Conservation (phyloP, 2,113 vertebrate genomes). For the Sceloporus undulatus region DNA sequence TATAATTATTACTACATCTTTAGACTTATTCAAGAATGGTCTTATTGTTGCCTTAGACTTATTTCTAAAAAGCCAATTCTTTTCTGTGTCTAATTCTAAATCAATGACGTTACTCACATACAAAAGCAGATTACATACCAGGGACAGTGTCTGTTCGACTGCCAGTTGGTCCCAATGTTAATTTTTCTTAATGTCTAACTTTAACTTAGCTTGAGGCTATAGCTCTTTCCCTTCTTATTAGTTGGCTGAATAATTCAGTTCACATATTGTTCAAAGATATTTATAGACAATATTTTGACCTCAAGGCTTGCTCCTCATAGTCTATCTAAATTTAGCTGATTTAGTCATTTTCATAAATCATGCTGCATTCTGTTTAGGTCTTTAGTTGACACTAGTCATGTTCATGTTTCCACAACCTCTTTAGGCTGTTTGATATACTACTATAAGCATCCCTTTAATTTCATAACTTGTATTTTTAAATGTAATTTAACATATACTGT, state of each 20-base stretch:
- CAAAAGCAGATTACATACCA: neutral
- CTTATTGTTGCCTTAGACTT: slow-evolving; percentile 17
- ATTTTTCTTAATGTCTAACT: slow-evolving; percentile 20
- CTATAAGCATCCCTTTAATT: neutral
- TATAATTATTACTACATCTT: neutral
- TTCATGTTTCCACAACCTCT: slow-evolving; percentile 12
- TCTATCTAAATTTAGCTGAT: slow-evolving; percentile 40
- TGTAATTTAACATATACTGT: neutral
- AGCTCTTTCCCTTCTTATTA: slow-evolving; percentile 25
- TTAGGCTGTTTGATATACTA: slow-evolving; percentile 16
- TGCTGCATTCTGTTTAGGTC: neutral
- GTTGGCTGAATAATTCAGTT: slow-evolving; percentile 44
- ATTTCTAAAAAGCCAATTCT: slow-evolving; percentile 24
- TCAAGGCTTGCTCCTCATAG: slow-evolving; percentile 15
- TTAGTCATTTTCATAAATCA: slow-evolving; percentile 43
- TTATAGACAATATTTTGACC: slow-evolving; percentile 44
- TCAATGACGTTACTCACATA: slow-evolving; percentile 40
- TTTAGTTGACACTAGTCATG: slow-evolving; percentile 15
- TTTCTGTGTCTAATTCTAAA: slow-evolving; percentile 43
- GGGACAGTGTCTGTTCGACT: neutral
- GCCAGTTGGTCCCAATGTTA: slow-evolving; percentile 1
- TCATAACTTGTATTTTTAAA: slow-evolving; percentile 25
- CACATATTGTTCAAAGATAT: slow-evolving; percentile 24
- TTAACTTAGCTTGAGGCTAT: slow-evolving; percentile 27
- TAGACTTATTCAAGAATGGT: slow-evolving; percentile 19